A percentile compares a stretch with the other conserved stretches of the same genome.
phyloP scores from a whole-genome alignment of 2,888 invertebrate species.

The Acleris cristana region DNA sequence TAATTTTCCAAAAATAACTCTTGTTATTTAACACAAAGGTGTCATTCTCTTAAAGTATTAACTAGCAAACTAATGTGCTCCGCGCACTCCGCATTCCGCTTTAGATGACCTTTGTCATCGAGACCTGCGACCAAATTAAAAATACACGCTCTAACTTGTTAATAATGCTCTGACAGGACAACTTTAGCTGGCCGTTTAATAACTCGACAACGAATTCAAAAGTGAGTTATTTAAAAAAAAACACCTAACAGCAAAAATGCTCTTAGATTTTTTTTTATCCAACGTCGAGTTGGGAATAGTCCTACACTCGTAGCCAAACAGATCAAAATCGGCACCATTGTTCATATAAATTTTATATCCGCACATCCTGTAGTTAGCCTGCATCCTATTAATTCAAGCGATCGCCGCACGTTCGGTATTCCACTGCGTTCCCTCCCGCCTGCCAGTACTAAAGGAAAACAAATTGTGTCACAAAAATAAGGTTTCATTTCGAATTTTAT shows the following conservation, averaged over 20 bases:
- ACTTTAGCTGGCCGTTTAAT: no score
- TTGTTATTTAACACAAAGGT: no score
- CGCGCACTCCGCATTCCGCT: no score
- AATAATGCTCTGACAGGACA: no score
- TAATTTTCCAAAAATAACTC: no score
- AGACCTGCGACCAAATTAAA: no score
- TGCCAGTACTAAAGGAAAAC: not conserved
- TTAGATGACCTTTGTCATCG: no score
- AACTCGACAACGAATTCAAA: no score
- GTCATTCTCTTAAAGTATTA: no score
- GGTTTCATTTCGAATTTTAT: not conserved
- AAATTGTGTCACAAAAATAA: not conserved
- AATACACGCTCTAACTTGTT: no score
- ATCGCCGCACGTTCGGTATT: constrained; percentile 13
- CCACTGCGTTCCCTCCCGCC: not conserved
- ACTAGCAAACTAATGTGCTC: no score
- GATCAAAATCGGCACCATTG: constrained; percentile 31
- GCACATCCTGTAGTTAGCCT: constrained; percentile 26
- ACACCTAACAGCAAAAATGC: not conserved
- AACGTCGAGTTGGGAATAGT: constrained; percentile 17
- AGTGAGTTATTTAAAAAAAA: no score
- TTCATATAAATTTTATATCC: constrained; percentile 33
- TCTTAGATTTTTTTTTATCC: not conserved
- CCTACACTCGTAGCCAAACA: constrained; percentile 23
- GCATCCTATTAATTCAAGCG: constrained; percentile 14